Conservation (phyloP, 2,113 vertebrate species). For the Azemiops feae region DNA sequence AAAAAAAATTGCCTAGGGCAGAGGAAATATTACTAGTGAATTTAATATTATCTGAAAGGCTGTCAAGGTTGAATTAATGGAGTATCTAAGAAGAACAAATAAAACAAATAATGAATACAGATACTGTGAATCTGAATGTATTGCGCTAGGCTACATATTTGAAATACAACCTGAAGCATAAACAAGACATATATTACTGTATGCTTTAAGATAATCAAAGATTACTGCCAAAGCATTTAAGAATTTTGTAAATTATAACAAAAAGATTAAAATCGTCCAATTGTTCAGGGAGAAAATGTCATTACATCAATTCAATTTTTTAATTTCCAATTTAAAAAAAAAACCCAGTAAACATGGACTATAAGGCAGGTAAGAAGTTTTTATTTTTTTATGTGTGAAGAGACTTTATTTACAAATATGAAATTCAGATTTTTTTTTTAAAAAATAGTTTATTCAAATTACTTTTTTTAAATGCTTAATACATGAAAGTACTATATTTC, state of each 20-base stretch:
- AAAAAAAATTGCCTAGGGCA: background rate
- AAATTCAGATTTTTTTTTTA: background rate
- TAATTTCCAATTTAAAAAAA: background rate
- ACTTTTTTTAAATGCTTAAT: background rate
- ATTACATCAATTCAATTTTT: background rate
- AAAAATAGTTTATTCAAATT: background rate
- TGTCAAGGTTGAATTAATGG: constrained; percentile 24
- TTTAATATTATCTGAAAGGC: constrained; percentile 2
- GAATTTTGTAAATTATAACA: constrained; percentile 27
- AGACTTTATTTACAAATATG: background rate
- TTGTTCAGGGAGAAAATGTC: background rate
- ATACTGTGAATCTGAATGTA: background rate
- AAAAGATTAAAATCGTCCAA: background rate
- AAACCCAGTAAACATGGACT: background rate
- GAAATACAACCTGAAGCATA: constrained; percentile 37
- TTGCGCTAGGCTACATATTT: constrained; percentile 20
- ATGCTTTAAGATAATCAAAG: constrained; percentile 37
- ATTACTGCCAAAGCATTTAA: constrained; percentile 29
- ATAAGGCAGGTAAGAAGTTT: background rate
- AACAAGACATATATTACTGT: constrained; percentile 29
- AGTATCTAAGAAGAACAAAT: constrained; percentile 31
- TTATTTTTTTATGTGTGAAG: background rate
- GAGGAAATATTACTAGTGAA: background rate
- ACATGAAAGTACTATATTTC: background rate
- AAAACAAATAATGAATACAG: constrained; percentile 24